phyloP scores from a whole-genome alignment of 2,888 invertebrate genomes.

The Tenthredo mesomela region DNA sequence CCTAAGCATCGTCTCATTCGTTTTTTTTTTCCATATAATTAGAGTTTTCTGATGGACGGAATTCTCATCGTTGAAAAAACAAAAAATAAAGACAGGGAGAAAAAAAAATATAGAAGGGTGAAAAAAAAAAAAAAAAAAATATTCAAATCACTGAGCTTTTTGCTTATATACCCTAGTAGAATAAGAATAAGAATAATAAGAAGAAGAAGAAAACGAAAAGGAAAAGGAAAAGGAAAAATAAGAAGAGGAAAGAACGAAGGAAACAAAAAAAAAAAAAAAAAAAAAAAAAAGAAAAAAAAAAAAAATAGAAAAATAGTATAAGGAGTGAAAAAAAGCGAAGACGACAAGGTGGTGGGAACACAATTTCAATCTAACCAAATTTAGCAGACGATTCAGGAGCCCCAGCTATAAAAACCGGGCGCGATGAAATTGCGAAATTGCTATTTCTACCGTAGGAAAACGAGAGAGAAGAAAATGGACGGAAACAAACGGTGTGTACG shows the following conservation, averaged over 20 bases:
- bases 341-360: slow-evolving; percentile 55
- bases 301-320: slow-evolving; percentile 2
- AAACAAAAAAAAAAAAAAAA: slow-evolving; percentile 25
- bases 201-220: no score
- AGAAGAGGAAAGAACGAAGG: slow-evolving; percentile 21
- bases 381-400: slow-evolving; percentile 25
- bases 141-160: not conserved
- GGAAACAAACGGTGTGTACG: slow-evolving; percentile 39
- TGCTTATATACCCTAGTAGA: not conserved
- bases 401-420: slow-evolving; percentile 31
- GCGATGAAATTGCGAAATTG: slow-evolving; percentile 49
- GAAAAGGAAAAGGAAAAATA: no score
- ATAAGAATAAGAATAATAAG: slow-evolving; percentile 12
- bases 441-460: slow-evolving; percentile 4
- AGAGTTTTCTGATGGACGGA: not conserved
- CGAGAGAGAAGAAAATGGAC: not conserved
- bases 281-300: not conserved
- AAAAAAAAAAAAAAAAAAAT: not conserved
- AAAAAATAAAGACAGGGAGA: slow-evolving; percentile 19
- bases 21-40: not conserved
- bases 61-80: not conserved
- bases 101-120: not conserved
- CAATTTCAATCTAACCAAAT: slow-evolving; percentile 40
- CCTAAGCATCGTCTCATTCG: not conserved
- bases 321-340: not conserved